Conservation (phyloP, 2,113 vertebrate genomes). For the Circaetus gallicus region DNA sequence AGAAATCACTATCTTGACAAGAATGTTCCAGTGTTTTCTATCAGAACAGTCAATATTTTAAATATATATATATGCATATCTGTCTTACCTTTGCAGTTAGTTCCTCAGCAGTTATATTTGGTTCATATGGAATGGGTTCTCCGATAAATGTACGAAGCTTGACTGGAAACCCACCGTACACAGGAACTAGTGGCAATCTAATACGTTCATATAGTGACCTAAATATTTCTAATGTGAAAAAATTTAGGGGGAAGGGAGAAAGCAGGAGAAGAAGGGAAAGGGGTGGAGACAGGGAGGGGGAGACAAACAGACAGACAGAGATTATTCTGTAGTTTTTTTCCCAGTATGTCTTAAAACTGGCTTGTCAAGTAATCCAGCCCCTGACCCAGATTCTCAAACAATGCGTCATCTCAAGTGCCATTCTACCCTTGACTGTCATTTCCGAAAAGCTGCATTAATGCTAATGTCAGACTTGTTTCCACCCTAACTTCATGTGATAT, state of each 20-base stretch:
- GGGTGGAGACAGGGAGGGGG: too few species aligned
- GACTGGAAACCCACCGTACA: slow-evolving; percentile 95
- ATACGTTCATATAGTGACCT: slow-evolving; percentile 87
- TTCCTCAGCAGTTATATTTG: slow-evolving; percentile 82
- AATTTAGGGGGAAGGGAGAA: neutral
- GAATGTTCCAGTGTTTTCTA: neutral
- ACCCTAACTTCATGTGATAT: neutral
- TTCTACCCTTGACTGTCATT: neutral
- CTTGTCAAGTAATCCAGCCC: neutral
- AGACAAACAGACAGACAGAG: neutral
- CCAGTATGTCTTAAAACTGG: neutral
- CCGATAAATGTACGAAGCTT: slow-evolving; percentile 93
- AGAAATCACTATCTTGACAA: neutral
- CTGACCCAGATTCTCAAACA: neutral
- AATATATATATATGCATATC: neutral
- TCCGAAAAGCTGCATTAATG: neutral
- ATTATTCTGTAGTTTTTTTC: neutral
- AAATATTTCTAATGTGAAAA: slow-evolving; percentile 74
- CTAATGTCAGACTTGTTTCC: neutral
- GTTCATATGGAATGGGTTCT: slow-evolving; percentile 93
- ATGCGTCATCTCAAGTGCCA: neutral
- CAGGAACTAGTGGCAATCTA: slow-evolving; percentile 83
- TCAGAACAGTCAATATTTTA: neutral
- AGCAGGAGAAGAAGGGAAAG: neutral
- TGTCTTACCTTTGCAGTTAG: slow-evolving; percentile 87